Conservation (phyloP, 1,140 invertebrate species). For the Zaprionus inermis region DNA sequence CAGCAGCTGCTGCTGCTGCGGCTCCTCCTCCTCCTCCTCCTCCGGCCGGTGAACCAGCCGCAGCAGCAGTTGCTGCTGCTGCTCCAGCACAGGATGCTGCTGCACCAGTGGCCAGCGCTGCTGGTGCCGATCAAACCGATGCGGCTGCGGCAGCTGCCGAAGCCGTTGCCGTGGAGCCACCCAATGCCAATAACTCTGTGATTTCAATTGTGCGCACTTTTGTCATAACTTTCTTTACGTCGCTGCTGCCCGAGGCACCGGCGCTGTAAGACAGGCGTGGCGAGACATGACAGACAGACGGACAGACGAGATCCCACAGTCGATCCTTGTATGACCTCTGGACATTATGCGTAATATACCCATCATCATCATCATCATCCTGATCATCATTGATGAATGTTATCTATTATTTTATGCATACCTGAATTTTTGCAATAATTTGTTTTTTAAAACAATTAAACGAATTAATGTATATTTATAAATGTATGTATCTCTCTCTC, state of each 20-base stretch:
- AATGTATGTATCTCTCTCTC: constrained; percentile 18
- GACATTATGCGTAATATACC: not conserved
- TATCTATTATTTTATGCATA: constrained; percentile 44
- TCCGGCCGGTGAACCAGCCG: too few species aligned
- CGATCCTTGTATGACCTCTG: too few species aligned
- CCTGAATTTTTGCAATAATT: constrained; percentile 41
- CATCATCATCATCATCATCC: not conserved
- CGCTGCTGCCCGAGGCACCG: constrained; percentile 89
- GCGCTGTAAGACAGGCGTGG: constrained; percentile 62
- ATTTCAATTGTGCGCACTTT: constrained; percentile 89
- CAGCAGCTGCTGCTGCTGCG: constrained; percentile 29
- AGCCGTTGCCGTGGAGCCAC: constrained; percentile 83
- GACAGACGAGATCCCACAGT: not conserved
- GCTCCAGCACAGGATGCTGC: constrained; percentile 27
- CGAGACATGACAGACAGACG: not conserved
- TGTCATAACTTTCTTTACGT: constrained; percentile 90
- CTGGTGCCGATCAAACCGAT: constrained; percentile 38
- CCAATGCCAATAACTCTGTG: constrained; percentile 85
- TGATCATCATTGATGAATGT: constrained; percentile 26
- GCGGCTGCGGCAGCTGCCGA: constrained; percentile 56
- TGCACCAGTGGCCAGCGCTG: constrained; percentile 29
- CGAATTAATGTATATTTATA: constrained; percentile 44
- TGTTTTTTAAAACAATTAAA: constrained; percentile 43
- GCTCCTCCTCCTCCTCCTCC: too few species aligned
- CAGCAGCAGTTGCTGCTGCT: constrained; percentile 23